Evolutionary conservation across 2,797 vertebrate genomes (phyloP), one percentile per base, ranked within the genome.

Genomic region (Propithecus perrieri): DNA sequence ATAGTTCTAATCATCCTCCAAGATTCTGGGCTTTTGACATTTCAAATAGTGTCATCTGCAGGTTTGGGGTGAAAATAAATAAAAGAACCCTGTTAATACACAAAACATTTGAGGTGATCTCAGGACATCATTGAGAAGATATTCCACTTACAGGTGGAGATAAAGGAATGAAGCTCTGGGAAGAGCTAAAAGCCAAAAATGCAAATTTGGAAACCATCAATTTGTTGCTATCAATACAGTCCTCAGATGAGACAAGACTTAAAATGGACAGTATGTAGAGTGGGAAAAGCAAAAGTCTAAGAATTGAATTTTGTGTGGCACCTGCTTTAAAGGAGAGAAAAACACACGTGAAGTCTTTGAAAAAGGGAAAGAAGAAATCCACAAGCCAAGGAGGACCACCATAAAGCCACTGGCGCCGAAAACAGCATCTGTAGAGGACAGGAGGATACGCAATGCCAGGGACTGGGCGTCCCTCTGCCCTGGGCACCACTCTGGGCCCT

Each of bases 371-470:
- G 30, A 59, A 87, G 14, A 89, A 7, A 4, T n/a, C 43, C 53
- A n/a, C 5, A 5, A 75, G 20, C 17, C 13, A 67, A 13, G 2
- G 14, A 85, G 7, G 26, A 20, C 1, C 12, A 63, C 8, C 12
- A 15, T 12, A 63, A 86, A 86, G 11, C 26, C 17, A 7, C 20
- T 9, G 30, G 8, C 17, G 8, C 30, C 14, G 17, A 7, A 28
- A 15, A 0, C 28, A 30, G 20, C 41, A 18, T 17, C 8, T 7
- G 10, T 0, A 4, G 14, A 61, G 41, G 7, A 28, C 35, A 26
- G 2, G 3, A n/a, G 5, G 41, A 12, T 8, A 28, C 10, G 43
- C 28, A 13, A 65, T 28, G 26, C 24, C 72, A 28, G n/a, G 17
- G 24, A 85, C 2, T 24, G 48, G 12, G 57, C 35, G 24, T 17